Evolutionary conservation across 2,113 vertebrate species (phyloP).

Genomic region (Pedetes capensis): DNA sequence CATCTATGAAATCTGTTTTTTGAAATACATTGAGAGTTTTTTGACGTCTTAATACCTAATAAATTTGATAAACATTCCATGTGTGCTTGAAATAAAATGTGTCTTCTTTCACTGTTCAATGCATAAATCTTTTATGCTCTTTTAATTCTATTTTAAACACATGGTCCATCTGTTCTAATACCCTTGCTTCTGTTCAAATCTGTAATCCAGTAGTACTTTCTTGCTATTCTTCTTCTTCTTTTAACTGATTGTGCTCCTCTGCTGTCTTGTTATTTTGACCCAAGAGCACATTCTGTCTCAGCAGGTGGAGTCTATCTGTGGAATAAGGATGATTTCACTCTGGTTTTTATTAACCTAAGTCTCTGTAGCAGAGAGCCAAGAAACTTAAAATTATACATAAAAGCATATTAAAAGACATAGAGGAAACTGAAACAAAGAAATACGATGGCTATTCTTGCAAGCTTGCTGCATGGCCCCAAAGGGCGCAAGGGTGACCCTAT

Average conservation of each 20-base stretch:
- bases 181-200: not conserved
- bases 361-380: not conserved
- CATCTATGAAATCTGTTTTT: not conserved
- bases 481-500: not conserved
- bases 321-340: not conserved
- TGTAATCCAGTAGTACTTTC: not conserved
- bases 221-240: not conserved
- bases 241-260: not conserved
- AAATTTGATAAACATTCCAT: not conserved
- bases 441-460: not conserved
- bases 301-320: not conserved
- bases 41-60: not conserved
- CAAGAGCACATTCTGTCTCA: not conserved
- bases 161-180: not conserved
- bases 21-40: not conserved
- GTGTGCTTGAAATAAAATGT: not conserved
- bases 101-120: not conserved
- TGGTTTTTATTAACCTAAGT: not conserved
- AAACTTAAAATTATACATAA: not conserved
- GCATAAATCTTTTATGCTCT: not conserved
- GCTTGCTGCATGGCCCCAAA: not conserved
- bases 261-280: not conserved
- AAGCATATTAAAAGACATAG: not conserved
- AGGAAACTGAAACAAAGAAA: not conserved
- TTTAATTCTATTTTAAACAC: conserved; percentile 25